These are phyloP conservation scores for Drosophila quinaria DNA, from an alignment of 2,888 invertebrate species.

Conservation along the genomic window DNA sequence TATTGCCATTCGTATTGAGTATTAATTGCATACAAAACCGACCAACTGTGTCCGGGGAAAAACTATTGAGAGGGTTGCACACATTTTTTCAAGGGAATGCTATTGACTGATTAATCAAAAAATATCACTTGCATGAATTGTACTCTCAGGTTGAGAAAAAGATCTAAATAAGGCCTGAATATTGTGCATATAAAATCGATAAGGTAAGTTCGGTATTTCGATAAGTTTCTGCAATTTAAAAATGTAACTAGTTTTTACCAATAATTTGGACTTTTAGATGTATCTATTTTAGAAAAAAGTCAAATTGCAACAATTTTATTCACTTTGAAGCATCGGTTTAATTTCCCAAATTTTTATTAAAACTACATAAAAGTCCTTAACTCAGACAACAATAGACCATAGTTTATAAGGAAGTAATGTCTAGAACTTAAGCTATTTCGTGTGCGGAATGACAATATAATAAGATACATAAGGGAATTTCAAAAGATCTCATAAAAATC, in stretches of 20 bases:
- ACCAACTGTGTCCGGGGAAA: not conserved
- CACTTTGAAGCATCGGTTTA: too few species aligned
- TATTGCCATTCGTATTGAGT: constrained; percentile 70
- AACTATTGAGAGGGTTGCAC: not conserved
- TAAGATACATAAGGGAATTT: constrained; percentile 15
- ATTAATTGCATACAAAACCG: constrained; percentile 65
- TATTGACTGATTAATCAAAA: not conserved
- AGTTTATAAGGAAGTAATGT: constrained; percentile 7
- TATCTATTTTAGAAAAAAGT: too few species aligned
- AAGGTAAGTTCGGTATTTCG: not conserved
- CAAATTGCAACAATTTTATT: too few species aligned
- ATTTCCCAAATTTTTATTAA: not conserved
- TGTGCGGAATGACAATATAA: constrained; percentile 12
- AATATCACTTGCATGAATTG: not conserved
- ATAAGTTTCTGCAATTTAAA: not conserved
- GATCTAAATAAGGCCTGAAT: not conserved
- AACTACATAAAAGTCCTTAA: not conserved
- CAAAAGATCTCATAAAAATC: constrained; percentile 31
- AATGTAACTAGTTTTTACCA: too few species aligned
- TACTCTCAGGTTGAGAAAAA: not conserved
- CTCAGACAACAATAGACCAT: not conserved
- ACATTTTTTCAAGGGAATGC: not conserved
- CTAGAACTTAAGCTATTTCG: constrained; percentile 9
- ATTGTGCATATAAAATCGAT: not conserved
- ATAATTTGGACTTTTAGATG: too few species aligned